Conservation (phyloP, 2,797 vertebrate genomes). For the Silurus aristotelis region DNA sequence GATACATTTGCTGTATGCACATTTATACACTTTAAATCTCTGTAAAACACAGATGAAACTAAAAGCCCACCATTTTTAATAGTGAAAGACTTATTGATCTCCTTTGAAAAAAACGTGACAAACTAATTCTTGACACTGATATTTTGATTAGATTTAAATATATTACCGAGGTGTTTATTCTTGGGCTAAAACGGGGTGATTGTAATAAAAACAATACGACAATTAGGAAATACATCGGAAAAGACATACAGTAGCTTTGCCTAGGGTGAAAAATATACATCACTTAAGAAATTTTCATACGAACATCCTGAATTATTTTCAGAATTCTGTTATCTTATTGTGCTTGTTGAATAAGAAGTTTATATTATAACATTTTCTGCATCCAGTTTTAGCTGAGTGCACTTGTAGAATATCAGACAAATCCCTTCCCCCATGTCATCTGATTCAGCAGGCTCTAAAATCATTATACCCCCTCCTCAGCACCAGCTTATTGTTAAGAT, state of each 20-base stretch:
- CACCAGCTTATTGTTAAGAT: conserved; percentile 3
- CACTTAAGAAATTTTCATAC: too few species aligned
- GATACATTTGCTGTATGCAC: neutral
- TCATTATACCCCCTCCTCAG: neutral
- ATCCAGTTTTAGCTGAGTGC: neutral
- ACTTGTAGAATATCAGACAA: neutral
- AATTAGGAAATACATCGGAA: neutral
- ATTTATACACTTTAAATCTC: neutral
- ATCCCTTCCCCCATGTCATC: conserved; percentile 27
- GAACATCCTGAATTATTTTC: too few species aligned
- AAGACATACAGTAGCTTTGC: neutral
- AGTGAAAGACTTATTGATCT: neutral
- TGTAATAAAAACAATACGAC: neutral
- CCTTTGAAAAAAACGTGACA: neutral
- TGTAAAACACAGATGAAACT: neutral
- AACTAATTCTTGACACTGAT: neutral
- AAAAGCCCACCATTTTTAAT: neutral
- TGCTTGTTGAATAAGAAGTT: neutral
- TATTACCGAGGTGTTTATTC: neutral
- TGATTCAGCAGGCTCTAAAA: neutral
- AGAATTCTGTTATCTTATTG: too few species aligned
- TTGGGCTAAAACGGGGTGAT: neutral
- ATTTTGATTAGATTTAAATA: neutral
- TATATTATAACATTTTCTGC: neutral
- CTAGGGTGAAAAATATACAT: neutral